phyloP scores from a whole-genome alignment of 2,888 invertebrate species.

The Dryobotodes eremita region DNA sequence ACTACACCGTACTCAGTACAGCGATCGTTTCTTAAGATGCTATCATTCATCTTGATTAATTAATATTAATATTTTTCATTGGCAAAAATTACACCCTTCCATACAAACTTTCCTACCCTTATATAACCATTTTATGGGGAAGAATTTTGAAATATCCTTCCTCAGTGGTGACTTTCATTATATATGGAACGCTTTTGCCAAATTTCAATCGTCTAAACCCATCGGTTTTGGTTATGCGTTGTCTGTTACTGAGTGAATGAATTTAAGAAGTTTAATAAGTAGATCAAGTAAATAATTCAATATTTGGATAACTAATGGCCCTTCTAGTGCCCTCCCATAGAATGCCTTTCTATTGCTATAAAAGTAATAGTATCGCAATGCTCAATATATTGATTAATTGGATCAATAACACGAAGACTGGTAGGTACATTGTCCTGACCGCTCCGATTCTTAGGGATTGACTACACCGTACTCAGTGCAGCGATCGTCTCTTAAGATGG shows the following conservation, averaged over 20 bases:
- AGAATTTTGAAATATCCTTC: too few relatives aligned
- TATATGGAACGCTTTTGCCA: not conserved
- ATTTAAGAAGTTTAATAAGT: not conserved
- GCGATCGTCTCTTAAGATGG: conserved; percentile 55
- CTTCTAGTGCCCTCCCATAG: not conserved
- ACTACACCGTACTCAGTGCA: conserved; percentile 49
- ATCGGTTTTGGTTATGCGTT: not conserved
- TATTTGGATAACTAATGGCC: not conserved
- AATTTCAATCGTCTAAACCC: not conserved
- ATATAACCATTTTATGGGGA: not conserved
- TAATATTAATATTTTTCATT: conserved; percentile 10
- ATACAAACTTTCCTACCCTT: not conserved
- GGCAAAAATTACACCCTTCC: not conserved
- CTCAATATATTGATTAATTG: conserved; percentile 86
- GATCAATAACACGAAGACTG: conserved; percentile 86
- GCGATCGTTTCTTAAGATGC: conserved; percentile 56
- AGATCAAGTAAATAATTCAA: not conserved
- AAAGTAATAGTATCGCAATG: not conserved
- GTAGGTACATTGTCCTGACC: conserved; percentile 80
- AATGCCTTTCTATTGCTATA: not conserved
- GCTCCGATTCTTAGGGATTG: conserved; percentile 64
- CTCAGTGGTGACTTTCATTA: not conserved
- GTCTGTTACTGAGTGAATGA: not conserved
- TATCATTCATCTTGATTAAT: conserved; percentile 57
- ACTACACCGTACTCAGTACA: conserved; percentile 49